Evolutionary conservation across 2,113 vertebrate species (phyloP).

Genomic region (Anseranas semipalmata): DNA sequence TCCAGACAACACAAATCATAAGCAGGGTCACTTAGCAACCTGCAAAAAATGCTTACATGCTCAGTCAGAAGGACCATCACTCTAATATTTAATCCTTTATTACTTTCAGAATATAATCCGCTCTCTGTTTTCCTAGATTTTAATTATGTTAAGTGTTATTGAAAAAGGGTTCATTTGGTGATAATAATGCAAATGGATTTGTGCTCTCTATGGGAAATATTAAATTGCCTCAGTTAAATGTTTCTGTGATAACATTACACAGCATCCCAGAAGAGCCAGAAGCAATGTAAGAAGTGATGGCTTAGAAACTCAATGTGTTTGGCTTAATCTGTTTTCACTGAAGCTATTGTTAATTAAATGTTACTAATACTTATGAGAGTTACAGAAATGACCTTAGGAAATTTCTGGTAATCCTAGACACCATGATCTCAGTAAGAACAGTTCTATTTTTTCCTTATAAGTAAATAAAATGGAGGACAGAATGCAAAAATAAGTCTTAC

Average conservation of each 20-base stretch:
- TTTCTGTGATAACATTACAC: conserved; percentile 14
- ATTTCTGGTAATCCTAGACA: not conserved
- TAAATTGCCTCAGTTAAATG: not conserved
- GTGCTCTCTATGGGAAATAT: not conserved
- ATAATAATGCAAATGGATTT: conserved; percentile 24
- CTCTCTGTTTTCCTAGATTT: not conserved
- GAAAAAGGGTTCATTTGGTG: not conserved
- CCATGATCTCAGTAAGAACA: not conserved
- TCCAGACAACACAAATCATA: not conserved
- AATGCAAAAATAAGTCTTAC: not conserved
- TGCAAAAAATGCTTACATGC: not conserved
- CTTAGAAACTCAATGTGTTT: not conserved
- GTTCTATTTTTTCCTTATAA: not conserved
- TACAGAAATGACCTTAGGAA: conserved; percentile 17
- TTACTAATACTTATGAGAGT: not conserved
- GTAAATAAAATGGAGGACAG: not conserved
- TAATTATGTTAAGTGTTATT: not conserved
- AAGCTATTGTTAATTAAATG: conserved; percentile 29
- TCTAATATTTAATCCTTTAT: not conserved
- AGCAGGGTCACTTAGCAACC: not conserved
- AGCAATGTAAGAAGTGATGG: not conserved
- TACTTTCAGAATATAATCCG: not conserved
- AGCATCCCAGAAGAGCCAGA: not conserved
- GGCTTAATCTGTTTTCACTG: not conserved
- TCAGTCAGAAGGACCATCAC: not conserved